Conservation (phyloP, 2,113 vertebrate genomes). For the Oceanites oceanicus region DNA sequence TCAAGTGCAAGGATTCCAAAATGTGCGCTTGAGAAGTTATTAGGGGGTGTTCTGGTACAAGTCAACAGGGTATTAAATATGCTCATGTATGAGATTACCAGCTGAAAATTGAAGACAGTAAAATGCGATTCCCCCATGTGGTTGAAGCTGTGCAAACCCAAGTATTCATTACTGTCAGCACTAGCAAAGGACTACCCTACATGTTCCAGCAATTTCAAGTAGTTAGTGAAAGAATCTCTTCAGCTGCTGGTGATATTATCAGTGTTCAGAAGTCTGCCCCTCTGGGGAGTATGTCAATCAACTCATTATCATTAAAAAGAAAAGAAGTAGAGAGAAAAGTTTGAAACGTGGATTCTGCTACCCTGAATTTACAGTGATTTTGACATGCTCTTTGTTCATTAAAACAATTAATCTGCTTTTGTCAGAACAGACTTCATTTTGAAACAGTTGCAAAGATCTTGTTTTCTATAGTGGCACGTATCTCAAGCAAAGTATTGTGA, state of each 20-base stretch:
- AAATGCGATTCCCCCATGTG: slow-evolving; percentile 35
- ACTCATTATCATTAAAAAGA: slow-evolving; percentile 5
- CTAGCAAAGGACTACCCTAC: slow-evolving; percentile 15
- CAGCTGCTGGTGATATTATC: neutral
- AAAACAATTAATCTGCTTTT: neutral
- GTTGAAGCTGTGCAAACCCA: slow-evolving; percentile 10
- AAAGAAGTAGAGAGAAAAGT: neutral
- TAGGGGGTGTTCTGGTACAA: slow-evolving; percentile 47
- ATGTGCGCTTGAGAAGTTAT: neutral
- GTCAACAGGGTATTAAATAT: slow-evolving; percentile 21
- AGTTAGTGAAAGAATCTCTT: slow-evolving; percentile 12
- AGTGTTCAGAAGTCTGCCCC: neutral
- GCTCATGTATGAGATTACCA: slow-evolving; percentile 13
- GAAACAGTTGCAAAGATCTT: neutral
- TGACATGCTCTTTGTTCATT: neutral
- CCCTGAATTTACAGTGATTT: neutral
- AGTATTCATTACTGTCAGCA: slow-evolving; percentile 41
- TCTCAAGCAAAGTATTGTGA: neutral
- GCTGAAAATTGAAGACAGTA: slow-evolving; percentile 36
- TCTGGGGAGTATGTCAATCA: slow-evolving; percentile 29
- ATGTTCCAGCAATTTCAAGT: slow-evolving; percentile 8
- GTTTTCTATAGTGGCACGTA: neutral
- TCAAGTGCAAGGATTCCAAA: neutral
- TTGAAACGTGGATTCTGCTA: neutral
- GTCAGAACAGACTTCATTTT: neutral